A percentile compares a stretch with the other conserved stretches of the same genome.
phyloP scores from a whole-genome alignment of 2,797 vertebrate species.

The Sternarchorhynchus goeldii region DNA sequence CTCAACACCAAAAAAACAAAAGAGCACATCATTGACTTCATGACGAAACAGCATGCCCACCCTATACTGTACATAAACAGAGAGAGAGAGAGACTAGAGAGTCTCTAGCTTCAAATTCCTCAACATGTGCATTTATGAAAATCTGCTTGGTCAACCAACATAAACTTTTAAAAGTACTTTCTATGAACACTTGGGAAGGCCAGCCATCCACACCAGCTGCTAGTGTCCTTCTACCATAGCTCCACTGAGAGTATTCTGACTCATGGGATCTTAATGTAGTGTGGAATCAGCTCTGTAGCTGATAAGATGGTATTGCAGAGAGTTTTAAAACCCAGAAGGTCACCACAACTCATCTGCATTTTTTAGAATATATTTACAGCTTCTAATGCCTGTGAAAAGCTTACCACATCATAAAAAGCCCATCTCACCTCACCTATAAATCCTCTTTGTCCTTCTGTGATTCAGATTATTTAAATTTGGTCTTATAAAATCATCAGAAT shows the following conservation, averaged over 20 bases:
- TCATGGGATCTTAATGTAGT: slow-evolving; percentile 9
- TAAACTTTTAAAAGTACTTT: not conserved
- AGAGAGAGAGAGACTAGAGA: not conserved
- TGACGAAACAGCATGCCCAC: not conserved
- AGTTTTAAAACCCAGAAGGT: not conserved
- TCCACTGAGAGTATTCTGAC: slow-evolving; percentile 8
- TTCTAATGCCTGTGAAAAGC: not conserved
- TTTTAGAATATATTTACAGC: not conserved
- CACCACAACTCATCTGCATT: not conserved
- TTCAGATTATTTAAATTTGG: too few relatives aligned
- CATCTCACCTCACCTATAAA: not conserved
- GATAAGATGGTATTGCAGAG: not conserved
- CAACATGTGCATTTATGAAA: not conserved
- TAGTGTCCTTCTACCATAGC: not conserved
- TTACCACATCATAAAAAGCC: not conserved
- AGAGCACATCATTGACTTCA: not conserved
- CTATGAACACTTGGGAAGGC: not conserved
- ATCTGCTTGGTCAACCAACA: not conserved
- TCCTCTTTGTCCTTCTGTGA: slow-evolving; percentile 12
- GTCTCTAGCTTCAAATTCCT: not conserved
- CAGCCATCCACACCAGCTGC: not conserved
- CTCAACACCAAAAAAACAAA: not conserved
- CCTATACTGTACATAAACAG: too few relatives aligned
- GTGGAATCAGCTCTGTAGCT: not conserved
- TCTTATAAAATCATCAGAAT: too few relatives aligned